These are phyloP conservation scores for Mycteria americana DNA, from an alignment of 2,797 vertebrate species.

Conservation along the genomic window DNA sequence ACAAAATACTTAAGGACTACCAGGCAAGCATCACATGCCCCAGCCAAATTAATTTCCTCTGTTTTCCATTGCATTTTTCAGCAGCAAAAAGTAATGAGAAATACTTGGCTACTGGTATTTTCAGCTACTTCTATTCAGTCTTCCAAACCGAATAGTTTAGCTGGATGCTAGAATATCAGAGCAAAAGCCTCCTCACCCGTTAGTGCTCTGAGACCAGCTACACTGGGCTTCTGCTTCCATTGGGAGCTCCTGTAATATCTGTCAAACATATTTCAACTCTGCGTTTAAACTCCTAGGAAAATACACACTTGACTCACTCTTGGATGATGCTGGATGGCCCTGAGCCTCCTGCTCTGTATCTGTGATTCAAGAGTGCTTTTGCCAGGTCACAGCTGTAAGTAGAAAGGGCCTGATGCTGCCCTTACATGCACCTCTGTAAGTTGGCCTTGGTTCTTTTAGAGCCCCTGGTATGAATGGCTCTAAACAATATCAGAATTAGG, in stretches of 20 bases:
- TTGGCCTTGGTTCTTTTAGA: not conserved
- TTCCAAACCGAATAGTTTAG: not conserved
- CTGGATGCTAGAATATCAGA: not conserved
- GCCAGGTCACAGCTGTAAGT: not conserved
- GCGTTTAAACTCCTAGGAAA: not conserved
- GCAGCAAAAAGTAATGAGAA: constrained; percentile 4
- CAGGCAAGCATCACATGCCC: not conserved
- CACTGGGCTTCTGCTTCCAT: not conserved
- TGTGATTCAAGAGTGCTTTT: not conserved
- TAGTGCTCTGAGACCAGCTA: not conserved
- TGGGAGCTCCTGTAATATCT: not conserved
- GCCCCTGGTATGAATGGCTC: not conserved
- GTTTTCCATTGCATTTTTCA: not conserved
- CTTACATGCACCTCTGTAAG: fast-evolving
- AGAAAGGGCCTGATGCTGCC: not conserved
- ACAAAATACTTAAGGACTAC: constrained; percentile 1
- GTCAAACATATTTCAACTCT: not conserved
- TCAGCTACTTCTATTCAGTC: not conserved
- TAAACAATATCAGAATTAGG: not conserved
- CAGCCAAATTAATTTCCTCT: constrained; percentile 7
- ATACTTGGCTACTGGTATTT: not conserved
- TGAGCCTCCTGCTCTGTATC: not conserved
- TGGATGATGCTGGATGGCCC: not conserved
- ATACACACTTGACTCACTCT: not conserved
- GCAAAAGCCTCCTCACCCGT: not conserved